Evolutionary conservation across 2,113 vertebrate species (phyloP), one percentile per base, ranked within the genome.

Genomic region (Elephas maximus): DNA sequence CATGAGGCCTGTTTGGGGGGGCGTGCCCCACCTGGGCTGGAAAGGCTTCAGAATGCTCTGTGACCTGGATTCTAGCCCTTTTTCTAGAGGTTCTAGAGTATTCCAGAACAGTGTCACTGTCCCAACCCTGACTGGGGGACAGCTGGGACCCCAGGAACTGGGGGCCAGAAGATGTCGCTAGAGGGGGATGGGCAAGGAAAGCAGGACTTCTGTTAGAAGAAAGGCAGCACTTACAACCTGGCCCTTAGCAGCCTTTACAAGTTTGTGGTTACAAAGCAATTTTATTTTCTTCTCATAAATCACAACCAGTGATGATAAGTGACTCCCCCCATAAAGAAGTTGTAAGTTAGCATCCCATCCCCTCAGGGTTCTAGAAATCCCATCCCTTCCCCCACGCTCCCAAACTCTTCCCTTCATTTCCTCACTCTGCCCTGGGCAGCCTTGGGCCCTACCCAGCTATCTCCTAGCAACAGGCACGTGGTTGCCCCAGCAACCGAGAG

Each of bases 281-380:
- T 97, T 98, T 97, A 98, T 96, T 98, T 96, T 93, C 87, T 90
- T 96, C 45, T 69, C 92, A 33, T 97, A 93, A 97, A 69, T 95
- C 33, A 63, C 62, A 89, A 44, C 48, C 88, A 81, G 89, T 82
- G 93, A 97, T 69, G 90, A 93, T 57, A 53, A 84, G 18, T 28
- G 87, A 81, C 37, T 45, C 57, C 51, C 51, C 41, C 84, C 57
- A 30, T 37, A 45, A 78, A 89, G 63, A 82, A 73, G 74, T 41
- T 41, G n/a, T 86, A 14, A 6, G 2, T 73, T 51, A 88, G 20
- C 79, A 41, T 65, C 62, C 74, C 73, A 51, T 80, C 48, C 28
- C 41, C 17, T 84, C 30, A 17, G 88, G 28, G 67, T 69, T 44
- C 37, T 86, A 96, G 83, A 97, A 95, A 76, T 71, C 79, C 78